phyloP scores from a whole-genome alignment of 2,888 invertebrate genomes.

The Pachymerium ferrugineum region DNA sequence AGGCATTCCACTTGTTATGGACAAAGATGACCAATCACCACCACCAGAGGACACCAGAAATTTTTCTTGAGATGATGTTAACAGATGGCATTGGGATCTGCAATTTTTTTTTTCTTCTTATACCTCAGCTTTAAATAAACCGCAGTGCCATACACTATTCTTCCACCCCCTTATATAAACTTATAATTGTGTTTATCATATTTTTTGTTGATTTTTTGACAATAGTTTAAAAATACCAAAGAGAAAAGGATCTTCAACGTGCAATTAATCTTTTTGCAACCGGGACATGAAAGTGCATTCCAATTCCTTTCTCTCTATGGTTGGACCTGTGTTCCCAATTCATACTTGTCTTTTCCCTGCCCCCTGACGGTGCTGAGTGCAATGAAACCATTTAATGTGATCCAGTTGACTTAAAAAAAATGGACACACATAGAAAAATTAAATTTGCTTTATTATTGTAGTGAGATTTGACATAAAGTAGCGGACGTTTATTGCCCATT shows the following conservation, averaged over 20 bases:
- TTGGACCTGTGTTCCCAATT: slow-evolving; percentile 1
- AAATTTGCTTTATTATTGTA: neutral
- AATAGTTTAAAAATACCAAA: neutral
- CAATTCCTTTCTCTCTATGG: neutral
- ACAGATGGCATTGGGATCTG: neutral
- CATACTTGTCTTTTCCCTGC: neutral
- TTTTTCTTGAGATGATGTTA: too few species aligned
- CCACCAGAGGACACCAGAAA: neutral
- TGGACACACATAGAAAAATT: neutral
- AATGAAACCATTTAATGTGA: slow-evolving; percentile 18
- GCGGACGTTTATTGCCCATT: too few species aligned
- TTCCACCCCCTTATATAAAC: too few species aligned
- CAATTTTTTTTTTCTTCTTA: neutral
- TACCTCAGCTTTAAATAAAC: neutral
- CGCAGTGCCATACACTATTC: neutral
- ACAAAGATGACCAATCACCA: slow-evolving; percentile 29
- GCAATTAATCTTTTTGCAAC: neutral
- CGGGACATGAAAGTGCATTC: neutral
- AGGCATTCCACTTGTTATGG: slow-evolving; percentile 35
- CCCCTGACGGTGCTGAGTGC: slow-evolving; percentile 7
- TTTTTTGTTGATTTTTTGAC: too few species aligned
- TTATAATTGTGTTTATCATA: too few species aligned
- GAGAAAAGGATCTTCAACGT: neutral
- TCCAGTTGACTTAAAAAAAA: too few species aligned
- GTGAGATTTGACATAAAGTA: neutral